Base-by-base conservation (phyloP, 2,797 vertebrate species). In the Melanotaenia nigrans region DNA sequence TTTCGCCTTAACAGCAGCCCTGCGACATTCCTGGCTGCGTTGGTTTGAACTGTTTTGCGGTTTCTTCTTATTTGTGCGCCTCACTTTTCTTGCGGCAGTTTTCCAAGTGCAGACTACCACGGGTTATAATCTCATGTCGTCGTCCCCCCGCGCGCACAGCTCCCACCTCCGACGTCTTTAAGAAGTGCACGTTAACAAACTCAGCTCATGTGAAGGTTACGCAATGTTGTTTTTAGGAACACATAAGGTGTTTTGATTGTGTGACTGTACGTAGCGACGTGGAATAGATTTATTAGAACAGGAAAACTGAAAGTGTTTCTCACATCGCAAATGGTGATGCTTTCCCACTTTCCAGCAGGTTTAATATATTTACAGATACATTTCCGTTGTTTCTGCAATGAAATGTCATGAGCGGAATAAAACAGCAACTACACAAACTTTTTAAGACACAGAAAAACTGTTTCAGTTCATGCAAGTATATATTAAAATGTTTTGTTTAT, bases 141-240 rank as follows among this genome's bases (percentile, higher is more conserved):
- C 22, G 33, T 36, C 35, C 36, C 53, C 55, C 32, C 57, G 32
- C 58, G 83, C 73, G 85, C 81, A 91, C 84, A 83, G 93, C 93
- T 84, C 94, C 93, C 82, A 90, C 93, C 85, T 74, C 73, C 75
- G 93, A 85, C 90, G 89, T 68, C 75, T 87, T 60, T 45, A 75
- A 86, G 91, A 87, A 92, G 82, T 90, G 85, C 93, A 89, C 47
- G 4, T 58, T 22, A 36, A 20, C 8, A n/a, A 64, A 22, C 42
- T 35, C 25, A 0, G 62, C 60, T 38, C 51, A 24, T 71, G 28
- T 11, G 35, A 22, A 25, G 22, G 32, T 12, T 36, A n/a, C 13
- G 18, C 42, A 45, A 45, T 45, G 42, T 36, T 9, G 35, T 45
- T n/a, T 47, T 47, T 45, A 45, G 42, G 5, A 33, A 28, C 8